Evolutionary conservation across 2,888 invertebrate genomes (phyloP).

Genomic region (Apamea sordens): DNA sequence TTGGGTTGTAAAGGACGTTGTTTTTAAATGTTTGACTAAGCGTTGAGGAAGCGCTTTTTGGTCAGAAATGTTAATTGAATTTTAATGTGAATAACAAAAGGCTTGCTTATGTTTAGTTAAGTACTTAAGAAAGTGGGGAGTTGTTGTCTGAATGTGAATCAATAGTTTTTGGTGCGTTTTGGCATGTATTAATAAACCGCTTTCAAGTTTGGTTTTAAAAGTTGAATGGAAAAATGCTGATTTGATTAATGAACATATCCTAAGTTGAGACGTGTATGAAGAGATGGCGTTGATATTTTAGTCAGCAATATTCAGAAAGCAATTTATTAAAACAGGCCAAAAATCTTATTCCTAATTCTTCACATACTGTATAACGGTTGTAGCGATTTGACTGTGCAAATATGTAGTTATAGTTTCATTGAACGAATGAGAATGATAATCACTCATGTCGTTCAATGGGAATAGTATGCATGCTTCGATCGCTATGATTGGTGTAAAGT

Average conservation of each 20-base stretch:
- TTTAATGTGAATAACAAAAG: constrained; percentile 7
- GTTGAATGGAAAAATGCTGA: constrained; percentile 18
- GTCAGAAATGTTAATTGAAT: not conserved
- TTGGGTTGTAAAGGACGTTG: constrained; percentile 1
- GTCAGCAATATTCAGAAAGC: constrained; percentile 17
- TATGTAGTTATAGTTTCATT: constrained; percentile 61
- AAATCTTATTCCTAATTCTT: constrained; percentile 1
- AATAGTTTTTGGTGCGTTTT: not conserved
- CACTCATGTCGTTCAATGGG: constrained; percentile 57
- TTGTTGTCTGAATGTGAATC: not conserved
- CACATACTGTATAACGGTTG: constrained; percentile 36
- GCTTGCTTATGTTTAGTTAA: constrained; percentile 25
- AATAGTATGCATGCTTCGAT: constrained; percentile 55
- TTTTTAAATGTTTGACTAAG: constrained; percentile 33
- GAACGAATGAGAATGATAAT: constrained; percentile 44
- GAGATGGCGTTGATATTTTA: constrained; percentile 21
- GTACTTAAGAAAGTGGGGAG: not conserved
- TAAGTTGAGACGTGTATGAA: constrained; percentile 31
- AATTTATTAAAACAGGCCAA: constrained; percentile 33
- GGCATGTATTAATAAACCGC: constrained; percentile 26
- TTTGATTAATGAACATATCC: constrained; percentile 45
- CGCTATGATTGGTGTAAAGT: constrained; percentile 43
- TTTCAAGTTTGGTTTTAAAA: constrained; percentile 20
- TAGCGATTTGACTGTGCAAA: constrained; percentile 55
- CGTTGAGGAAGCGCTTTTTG: constrained; percentile 6